Evolutionary conservation across 2,888 invertebrate genomes (phyloP).

Genomic region (Cinara cedri): DNA sequence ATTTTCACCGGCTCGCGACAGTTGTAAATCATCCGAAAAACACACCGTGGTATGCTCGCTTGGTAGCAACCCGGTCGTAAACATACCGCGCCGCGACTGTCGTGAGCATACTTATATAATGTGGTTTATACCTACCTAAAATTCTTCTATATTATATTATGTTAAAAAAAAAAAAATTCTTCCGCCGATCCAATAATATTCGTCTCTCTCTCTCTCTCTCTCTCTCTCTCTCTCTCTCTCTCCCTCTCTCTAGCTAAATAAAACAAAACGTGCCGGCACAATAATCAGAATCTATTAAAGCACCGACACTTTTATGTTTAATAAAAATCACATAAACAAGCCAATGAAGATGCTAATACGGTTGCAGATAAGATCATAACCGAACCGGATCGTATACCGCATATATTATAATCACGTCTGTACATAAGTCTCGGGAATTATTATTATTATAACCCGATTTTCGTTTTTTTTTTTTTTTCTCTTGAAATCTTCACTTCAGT

Average conservation of each 20-base stretch:
- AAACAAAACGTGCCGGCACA: conserved; percentile 21
- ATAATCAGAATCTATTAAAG: conserved; percentile 45
- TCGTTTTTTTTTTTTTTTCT: too few species aligned
- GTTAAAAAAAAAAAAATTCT: conserved; percentile 38
- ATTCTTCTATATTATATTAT: neutral
- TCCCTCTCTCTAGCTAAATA: neutral
- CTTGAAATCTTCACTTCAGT: neutral
- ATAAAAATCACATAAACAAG: conserved; percentile 57
- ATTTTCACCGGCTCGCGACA: conserved; percentile 34
- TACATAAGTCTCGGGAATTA: conserved; percentile 4
- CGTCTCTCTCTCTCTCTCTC: neutral
- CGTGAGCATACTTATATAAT: conserved; percentile 11
- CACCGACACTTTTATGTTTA: conserved; percentile 54
- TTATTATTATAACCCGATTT: conserved; percentile 1
- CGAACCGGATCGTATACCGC: conserved; percentile 32
- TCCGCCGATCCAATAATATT: conserved; percentile 40
- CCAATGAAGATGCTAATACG: conserved; percentile 57
- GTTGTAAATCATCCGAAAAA: conserved; percentile 53
- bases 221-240: too few species aligned
- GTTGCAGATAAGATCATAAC: conserved; percentile 44
- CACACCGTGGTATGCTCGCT: conserved; percentile 50
- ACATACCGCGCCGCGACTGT: conserved; percentile 38
- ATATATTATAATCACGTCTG: neutral
- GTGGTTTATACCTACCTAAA: neutral
- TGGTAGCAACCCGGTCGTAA: conserved; percentile 55